These are phyloP conservation scores for Euglossa dilemma DNA, from an alignment of 1,140 invertebrate species.

Conservation along the genomic window DNA sequence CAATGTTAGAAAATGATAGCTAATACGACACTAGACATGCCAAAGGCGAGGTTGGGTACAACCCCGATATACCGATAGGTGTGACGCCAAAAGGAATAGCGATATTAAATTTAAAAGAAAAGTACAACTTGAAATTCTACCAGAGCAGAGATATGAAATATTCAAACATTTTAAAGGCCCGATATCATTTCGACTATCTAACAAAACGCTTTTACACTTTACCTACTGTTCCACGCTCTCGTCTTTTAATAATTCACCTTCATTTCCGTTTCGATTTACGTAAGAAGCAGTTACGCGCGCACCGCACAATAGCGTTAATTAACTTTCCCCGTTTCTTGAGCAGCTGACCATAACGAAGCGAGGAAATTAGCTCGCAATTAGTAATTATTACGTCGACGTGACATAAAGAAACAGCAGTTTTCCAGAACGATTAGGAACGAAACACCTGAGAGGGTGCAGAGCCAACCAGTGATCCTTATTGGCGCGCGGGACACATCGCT, in stretches of 20 bases:
- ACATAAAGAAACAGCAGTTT: background rate
- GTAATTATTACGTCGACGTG: background rate
- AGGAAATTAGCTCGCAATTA: background rate
- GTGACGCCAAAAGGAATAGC: no score
- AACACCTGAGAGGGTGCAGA: background rate
- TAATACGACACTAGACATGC: no score
- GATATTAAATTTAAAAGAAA: no score
- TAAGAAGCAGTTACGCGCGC: background rate
- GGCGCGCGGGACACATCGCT: background rate
- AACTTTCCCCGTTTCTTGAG: background rate
- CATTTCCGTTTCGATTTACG: background rate
- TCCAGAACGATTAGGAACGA: background rate
- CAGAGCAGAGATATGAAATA: no score
- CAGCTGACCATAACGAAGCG: background rate
- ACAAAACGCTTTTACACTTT: no score
- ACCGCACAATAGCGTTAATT: background rate
- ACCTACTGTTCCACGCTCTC: no score
- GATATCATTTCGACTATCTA: no score
- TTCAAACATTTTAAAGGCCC: no score
- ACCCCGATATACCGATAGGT: no score
- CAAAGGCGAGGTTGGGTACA: no score
- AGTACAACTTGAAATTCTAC: no score
- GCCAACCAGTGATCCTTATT: background rate
- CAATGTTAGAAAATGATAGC: no score
- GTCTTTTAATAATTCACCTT: background rate